These are phyloP conservation scores for Leptodactylus fallax DNA, from an alignment of 2,797 vertebrate genomes.

Conservation along the genomic window DNA sequence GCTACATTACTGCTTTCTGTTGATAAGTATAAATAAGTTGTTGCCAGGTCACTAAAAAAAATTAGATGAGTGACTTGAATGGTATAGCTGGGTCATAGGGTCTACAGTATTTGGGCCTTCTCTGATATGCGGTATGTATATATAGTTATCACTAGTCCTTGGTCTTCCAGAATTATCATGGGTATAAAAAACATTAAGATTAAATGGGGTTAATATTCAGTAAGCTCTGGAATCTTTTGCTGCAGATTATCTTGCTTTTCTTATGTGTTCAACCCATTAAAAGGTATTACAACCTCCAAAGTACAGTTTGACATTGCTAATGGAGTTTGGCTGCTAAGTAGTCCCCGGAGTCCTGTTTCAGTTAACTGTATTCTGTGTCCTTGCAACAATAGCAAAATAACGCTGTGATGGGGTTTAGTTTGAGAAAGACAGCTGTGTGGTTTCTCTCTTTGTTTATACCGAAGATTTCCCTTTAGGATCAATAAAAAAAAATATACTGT, in stretches of 20 bases:
- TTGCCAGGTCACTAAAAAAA: not conserved
- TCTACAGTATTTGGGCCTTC: not conserved
- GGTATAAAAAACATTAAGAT: constrained; percentile 3
- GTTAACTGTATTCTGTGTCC: constrained; percentile 42
- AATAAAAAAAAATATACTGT: not conserved
- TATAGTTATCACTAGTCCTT: constrained; percentile 10
- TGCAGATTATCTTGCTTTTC: constrained; percentile 36
- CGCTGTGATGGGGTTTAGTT: constrained; percentile 14
- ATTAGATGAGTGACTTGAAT: not conserved
- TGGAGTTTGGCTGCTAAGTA: constrained; percentile 53
- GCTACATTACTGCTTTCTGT: not conserved
- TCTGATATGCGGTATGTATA: not conserved
- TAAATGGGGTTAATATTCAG: constrained; percentile 35
- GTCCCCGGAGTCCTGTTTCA: constrained; percentile 51
- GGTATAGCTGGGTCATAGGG: not conserved
- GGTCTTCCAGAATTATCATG: constrained; percentile 19
- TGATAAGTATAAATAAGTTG: not conserved
- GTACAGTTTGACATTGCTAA: constrained; percentile 52
- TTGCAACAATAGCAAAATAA: constrained; percentile 34
- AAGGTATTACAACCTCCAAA: constrained; percentile 35
- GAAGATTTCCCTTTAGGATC: constrained; percentile 22
- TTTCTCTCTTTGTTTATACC: constrained; percentile 14
- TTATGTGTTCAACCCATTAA: constrained; percentile 24
- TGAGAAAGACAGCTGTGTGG: not conserved
- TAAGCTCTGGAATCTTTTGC: constrained; percentile 13